Evolutionary conservation across 1,140 invertebrate species (phyloP), one percentile per base, ranked within the genome.

Genomic region (Drosophila dunni): DNA sequence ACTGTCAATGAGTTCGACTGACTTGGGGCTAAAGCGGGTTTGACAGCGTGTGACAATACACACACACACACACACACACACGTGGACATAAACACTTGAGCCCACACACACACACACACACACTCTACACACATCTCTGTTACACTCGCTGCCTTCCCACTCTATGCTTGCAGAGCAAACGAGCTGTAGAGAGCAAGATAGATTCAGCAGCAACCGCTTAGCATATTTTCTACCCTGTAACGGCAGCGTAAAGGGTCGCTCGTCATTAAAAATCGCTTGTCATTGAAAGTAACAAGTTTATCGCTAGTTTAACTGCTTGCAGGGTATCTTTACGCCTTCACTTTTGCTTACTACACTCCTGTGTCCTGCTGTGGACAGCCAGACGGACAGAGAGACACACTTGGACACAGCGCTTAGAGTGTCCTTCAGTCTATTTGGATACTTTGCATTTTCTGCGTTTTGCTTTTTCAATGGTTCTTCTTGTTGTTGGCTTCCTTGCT

Each of bases 401-500:
- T 89, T 89, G 84, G 84, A 89, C 84, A 89, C 77, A 89, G 54
- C 67, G 77, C 81, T 86, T 83, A 66, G 75, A 86, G 83, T 88
- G 83, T 89, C 83, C 83, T 86, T 86, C 84, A 88, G 84, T 88
- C 84, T 88, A 88, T 88, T 88, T 88, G 84, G 84, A 89, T 88
- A 88, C 83, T 88, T 88, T 88, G 83, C 83, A 89, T 88, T 89
- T 80, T 79, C 70, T 74, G 72, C 54, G 68, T 74, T 71, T 85
- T 75, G 62, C 45, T 50, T 67, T 68, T 66, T 58, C 50, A 53
- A 64, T 73, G 82, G 42, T 45, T 63, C n/a, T 11, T 51, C 29
- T 48, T 54, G 40, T 53, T 54, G 42, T 60, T 57, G 56, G 67
- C 57, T 79, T 73, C 69, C 54, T 75, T 72, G 84, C 77, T 80